Base-by-base conservation (phyloP, 2,888 invertebrate genomes). In the Hydroisotoma schaefferi region DNA sequence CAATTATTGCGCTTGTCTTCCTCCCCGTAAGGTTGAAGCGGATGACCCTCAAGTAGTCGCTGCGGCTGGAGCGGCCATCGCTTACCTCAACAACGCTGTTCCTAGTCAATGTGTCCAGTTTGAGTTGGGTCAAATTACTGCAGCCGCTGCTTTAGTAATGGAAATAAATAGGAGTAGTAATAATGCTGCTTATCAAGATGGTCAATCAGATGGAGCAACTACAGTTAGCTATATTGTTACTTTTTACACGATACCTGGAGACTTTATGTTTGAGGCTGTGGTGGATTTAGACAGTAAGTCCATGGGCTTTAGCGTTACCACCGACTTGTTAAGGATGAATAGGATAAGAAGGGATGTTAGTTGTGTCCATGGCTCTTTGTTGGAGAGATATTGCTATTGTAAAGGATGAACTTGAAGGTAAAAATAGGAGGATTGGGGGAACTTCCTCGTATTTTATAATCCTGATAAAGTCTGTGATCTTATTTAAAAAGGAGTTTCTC, bases 181-280 rank as follows among this genome's bases (percentile, higher is more conserved):
- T n/a, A n/a, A n/a, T n/a, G n/a, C n/a, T n/a, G n/a, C n/a, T n/a
- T n/a, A n/a, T n/a, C n/a, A 20, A 18, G 12, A 25, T 25, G 28
- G 33, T 4, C n/a, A 40, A 18, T 26, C 6, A 1, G 40, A 46
- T 12, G 26, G 27, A 1, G 29, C 40, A 2, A 12, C 18, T 22
- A n/a, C n/a, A n/a, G 33, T n/a, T 10, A 52, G 37, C 12, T 60
- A 60, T 18, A 49, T 69, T 48, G 58, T 69, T 10, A 64, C 55
- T 10, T 66, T 69, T 44, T 18, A 51, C 10, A 60, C 65, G 2
- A 12, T 29, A 8, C 69, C 67, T 18, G 69, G 69, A 10, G 38
- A 59, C 2, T 69, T 69, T 57, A 38, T 65, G 4, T 67, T 66
- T 54, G 69, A 69, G 54, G 65, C 62, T 2, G 65, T 57, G 26